These are phyloP conservation scores for Nebria brevicollis DNA, from an alignment of 2,888 invertebrate genomes.

Conservation along the genomic window DNA sequence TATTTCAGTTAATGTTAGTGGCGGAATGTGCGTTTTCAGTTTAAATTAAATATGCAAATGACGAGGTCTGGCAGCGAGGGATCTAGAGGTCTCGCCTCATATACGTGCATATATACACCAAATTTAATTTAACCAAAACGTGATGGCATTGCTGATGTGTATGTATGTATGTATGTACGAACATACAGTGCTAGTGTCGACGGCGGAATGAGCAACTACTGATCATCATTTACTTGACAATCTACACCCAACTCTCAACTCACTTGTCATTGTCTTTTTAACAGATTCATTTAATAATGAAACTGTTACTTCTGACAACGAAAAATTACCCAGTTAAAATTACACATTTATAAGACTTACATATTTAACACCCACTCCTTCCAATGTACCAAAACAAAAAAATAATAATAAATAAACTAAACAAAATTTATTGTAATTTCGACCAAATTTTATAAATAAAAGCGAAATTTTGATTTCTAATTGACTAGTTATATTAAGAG, in stretches of 20 bases:
- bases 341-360: too few relatives aligned
- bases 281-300: not conserved
- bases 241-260: not conserved
- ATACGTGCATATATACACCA: slow-evolving; percentile 29
- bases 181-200: not conserved
- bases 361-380: too few relatives aligned
- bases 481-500: too few relatives aligned
- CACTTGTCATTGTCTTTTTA: slow-evolving; percentile 13
- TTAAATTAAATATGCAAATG: slow-evolving; percentile 47
- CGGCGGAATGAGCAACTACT: slow-evolving; percentile 21
- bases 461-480: too few relatives aligned
- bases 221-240: slow-evolving; percentile 8
- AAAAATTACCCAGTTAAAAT: not conserved
- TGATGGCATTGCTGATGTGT: slow-evolving; percentile 33
- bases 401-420: too few relatives aligned
- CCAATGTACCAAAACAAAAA: too few relatives aligned
- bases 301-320: not conserved
- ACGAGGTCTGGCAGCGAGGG: slow-evolving; percentile 27
- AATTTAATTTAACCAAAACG: slow-evolving; percentile 47
- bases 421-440: too few relatives aligned
- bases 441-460: too few relatives aligned
- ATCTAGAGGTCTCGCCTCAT: slow-evolving; percentile 9
- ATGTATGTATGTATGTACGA: not conserved
- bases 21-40: slow-evolving; percentile 39
- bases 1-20: slow-evolving; percentile 43